These are phyloP conservation scores for Dipodomys merriami DNA, from an alignment of 2,113 vertebrate species.

Conservation along the genomic window DNA sequence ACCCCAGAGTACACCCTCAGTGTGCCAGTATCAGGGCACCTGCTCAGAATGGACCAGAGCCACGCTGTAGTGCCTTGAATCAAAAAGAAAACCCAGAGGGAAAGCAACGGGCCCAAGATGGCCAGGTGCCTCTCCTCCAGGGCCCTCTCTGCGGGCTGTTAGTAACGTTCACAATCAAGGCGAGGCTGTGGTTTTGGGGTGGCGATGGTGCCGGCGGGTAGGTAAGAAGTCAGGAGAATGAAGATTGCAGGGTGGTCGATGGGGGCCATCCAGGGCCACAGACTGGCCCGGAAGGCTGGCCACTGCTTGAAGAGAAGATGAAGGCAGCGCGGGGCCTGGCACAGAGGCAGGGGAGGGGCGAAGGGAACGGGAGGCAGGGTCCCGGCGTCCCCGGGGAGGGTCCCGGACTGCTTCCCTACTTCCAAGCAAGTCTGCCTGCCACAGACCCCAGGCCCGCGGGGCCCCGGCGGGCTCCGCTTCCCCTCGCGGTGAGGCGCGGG, in stretches of 20 bases:
- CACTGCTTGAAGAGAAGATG: background rate
- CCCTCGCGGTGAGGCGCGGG: background rate
- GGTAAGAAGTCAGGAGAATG: background rate
- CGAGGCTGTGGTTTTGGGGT: background rate
- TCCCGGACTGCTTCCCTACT: no score
- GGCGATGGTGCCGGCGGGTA: background rate
- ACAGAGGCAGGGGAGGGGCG: background rate
- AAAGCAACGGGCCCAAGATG: background rate
- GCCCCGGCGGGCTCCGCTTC: background rate
- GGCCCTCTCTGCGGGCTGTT: no score
- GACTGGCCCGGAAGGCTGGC: background rate
- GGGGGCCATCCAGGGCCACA: background rate
- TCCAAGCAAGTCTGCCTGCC: background rate
- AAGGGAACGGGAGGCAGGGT: background rate
- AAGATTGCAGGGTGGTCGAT: background rate
- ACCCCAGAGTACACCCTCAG: rapidly evolving
- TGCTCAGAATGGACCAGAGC: background rate
- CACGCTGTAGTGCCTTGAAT: background rate
- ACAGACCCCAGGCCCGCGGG: background rate
- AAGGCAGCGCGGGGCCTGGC: background rate
- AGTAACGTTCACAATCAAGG: background rate
- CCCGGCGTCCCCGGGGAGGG: no score
- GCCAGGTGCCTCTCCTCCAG: background rate
- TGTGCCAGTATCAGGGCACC: rapidly evolving
- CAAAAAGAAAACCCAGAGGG: background rate